A percentile compares a stretch with the other conserved stretches of the same genome.
phyloP scores from a whole-genome alignment of 1,140 invertebrate species.

The Scaptomyza graminum region DNA sequence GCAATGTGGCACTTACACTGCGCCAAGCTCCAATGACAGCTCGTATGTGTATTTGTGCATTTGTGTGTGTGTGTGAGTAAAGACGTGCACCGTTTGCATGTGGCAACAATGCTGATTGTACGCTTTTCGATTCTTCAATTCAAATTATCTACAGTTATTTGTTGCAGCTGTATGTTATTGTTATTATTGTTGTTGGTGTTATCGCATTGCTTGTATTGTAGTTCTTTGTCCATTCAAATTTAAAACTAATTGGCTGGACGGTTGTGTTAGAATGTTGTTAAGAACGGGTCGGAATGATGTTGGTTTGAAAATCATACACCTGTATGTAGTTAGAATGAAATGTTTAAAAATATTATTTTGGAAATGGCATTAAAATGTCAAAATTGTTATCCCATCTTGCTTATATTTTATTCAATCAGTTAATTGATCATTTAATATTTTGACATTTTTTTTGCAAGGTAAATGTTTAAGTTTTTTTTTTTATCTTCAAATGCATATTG shows the following conservation, averaged over 20 bases:
- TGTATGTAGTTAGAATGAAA: background rate
- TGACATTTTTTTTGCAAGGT: background rate
- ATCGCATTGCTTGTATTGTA: slow-evolving; percentile 29
- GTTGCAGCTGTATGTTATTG: slow-evolving; percentile 7
- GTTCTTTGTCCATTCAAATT: slow-evolving; percentile 42
- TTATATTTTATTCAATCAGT: slow-evolving; percentile 21
- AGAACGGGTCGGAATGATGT: background rate
- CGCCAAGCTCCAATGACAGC: slow-evolving; percentile 6
- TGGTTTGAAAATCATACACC: slow-evolving; percentile 8
- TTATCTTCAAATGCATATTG: too few relatives aligned
- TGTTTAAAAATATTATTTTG: background rate
- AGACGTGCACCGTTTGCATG: slow-evolving; percentile 40
- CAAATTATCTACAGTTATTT: slow-evolving; percentile 53
- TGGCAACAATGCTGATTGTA: slow-evolving; percentile 51
- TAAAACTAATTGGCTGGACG: slow-evolving; percentile 42
- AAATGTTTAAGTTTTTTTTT: background rate
- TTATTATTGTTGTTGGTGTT: slow-evolving; percentile 26
- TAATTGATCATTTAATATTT: slow-evolving; percentile 35
- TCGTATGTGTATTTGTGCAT: background rate
- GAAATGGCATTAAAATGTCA: slow-evolving; percentile 29
- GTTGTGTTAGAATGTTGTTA: background rate
- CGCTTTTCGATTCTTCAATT: slow-evolving; percentile 54
- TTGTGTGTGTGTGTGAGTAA: slow-evolving; percentile 22
- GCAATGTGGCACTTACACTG: slow-evolving; percentile 7
- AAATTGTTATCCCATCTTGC: background rate